Conservation (phyloP, 2,113 vertebrate genomes). For the Siniperca chuatsi region DNA sequence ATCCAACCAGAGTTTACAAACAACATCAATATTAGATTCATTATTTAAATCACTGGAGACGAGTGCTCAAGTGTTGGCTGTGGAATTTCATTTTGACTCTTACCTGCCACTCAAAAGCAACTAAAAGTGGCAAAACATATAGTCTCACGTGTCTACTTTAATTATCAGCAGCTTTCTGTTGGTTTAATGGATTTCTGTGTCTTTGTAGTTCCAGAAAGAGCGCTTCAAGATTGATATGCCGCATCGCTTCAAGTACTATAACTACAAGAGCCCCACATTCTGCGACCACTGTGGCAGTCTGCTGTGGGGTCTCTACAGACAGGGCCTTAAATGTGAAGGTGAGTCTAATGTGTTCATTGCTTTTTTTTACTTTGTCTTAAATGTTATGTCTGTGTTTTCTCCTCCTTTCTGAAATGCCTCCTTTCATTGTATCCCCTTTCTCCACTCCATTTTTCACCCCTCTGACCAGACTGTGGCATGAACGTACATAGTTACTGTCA, state of each 20-base stretch:
- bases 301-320: conserved; percentile 95
- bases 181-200: conserved; percentile 36
- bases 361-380: background rate
- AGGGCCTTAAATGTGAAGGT: conserved; percentile 98
- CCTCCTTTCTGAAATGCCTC: background rate
- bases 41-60: conserved; percentile 2
- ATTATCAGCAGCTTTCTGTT: background rate
- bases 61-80: background rate
- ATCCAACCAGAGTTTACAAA: conserved; percentile 1
- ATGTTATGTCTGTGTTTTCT: background rate
- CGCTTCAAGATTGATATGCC: conserved; percentile 99
- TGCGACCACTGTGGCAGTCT: conserved; percentile 98
- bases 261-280: conserved; percentile 99
- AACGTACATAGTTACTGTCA: conserved; percentile 95
- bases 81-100: background rate
- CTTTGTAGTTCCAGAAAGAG: conserved; percentile 95
- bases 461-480: conserved; percentile 91
- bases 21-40: background rate
- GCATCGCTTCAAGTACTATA: conserved; percentile 94
- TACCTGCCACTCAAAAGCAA: background rate
- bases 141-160: background rate
- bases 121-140: background rate
- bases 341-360: background rate
- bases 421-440: background rate
- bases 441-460: background rate